These are phyloP conservation scores for Argya squamiceps DNA, from an alignment of 2,797 vertebrate species.

Conservation along the genomic window DNA sequence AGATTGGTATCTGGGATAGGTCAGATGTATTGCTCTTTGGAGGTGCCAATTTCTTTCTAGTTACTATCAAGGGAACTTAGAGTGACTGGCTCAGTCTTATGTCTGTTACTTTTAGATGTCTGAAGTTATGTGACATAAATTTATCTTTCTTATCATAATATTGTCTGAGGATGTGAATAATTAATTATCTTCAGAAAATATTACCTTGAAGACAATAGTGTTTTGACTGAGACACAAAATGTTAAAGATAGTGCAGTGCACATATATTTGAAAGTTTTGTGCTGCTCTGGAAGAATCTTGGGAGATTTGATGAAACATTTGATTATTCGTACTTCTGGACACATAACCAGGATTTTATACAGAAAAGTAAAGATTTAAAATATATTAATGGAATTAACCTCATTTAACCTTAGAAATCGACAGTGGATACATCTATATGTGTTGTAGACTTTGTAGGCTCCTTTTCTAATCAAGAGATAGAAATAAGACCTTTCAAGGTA, in stretches of 20 bases:
- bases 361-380: neutral
- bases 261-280: neutral
- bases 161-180: slow-evolving; percentile 34
- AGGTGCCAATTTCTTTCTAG: slow-evolving; percentile 2
- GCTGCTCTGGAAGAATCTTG: neutral
- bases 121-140: slow-evolving; percentile 17
- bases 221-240: slow-evolving; percentile 9
- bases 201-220: neutral
- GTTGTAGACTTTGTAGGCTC: neutral
- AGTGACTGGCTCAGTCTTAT: neutral
- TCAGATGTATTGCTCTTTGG: slow-evolving; percentile 14
- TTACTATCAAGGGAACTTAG: neutral
- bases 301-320: neutral
- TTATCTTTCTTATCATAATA: slow-evolving; percentile 9
- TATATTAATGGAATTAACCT: neutral
- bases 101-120: neutral
- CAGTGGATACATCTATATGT: neutral
- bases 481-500: neutral
- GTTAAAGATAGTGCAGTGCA: neutral
- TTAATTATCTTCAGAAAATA: slow-evolving; percentile 37
- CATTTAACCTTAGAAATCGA: neutral
- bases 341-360: neutral
- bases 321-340: neutral
- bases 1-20: neutral
- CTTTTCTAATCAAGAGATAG: neutral